Conservation (phyloP, 1,140 invertebrate species). For the Bombus affinis region DNA sequence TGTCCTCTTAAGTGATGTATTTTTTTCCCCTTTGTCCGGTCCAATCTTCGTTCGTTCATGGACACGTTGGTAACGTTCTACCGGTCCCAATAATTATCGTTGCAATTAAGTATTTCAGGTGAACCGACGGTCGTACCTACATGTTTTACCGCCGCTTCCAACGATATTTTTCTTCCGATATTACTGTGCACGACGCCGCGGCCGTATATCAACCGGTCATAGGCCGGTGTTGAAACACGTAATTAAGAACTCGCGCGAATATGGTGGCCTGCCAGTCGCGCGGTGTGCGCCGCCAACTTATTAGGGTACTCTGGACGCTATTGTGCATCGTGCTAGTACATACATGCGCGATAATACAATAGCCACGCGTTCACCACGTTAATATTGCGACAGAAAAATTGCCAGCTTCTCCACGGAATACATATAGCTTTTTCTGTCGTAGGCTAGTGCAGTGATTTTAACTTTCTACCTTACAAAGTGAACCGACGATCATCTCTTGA, state of each 20-base stretch:
- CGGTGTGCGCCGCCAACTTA: slow-evolving; percentile 47
- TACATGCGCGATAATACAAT: slow-evolving; percentile 47
- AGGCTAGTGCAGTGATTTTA: no score
- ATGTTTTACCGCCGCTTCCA: slow-evolving; percentile 58
- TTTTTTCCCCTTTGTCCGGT: background rate
- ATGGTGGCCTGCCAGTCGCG: slow-evolving; percentile 65
- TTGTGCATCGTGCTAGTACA: slow-evolving; percentile 53
- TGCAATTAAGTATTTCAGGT: slow-evolving; percentile 55
- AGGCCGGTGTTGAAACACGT: slow-evolving; percentile 63
- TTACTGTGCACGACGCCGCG: slow-evolving; percentile 7
- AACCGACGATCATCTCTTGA: no score
- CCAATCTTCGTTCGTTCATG: background rate
- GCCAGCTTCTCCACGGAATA: background rate
- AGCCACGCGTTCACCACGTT: slow-evolving; percentile 53
- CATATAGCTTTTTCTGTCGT: no score
- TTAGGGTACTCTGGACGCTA: slow-evolving; percentile 53
- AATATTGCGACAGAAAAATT: slow-evolving; percentile 52
- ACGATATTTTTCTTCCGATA: slow-evolving; percentile 57
- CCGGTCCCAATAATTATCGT: slow-evolving; percentile 53
- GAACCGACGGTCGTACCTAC: slow-evolving; percentile 30
- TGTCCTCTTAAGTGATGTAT: slow-evolving; percentile 29
- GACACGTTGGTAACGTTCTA: background rate
- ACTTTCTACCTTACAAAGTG: no score
- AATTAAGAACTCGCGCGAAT: slow-evolving; percentile 71
- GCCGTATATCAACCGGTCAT: slow-evolving; percentile 60